Evolutionary conservation across 1,140 invertebrate genomes (phyloP).

Genomic region (Cotesia vestalis): DNA sequence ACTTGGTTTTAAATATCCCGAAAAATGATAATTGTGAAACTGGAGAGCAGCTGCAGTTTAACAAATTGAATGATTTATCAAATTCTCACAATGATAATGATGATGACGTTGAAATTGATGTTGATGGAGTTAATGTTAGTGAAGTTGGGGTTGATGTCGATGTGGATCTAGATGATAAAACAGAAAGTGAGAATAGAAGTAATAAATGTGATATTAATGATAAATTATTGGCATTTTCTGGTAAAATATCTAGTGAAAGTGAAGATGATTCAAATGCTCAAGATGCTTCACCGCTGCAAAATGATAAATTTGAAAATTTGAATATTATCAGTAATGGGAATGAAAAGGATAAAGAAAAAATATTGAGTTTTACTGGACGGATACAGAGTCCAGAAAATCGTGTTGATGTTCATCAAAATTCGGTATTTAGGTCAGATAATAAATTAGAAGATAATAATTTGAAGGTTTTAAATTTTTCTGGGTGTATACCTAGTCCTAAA

Average conservation of each 20-base stretch:
- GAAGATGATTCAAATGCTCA: constrained; percentile 36
- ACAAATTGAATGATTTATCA: background rate
- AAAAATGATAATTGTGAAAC: constrained; percentile 3
- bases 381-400: constrained; percentile 3
- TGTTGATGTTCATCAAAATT: background rate
- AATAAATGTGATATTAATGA: constrained; percentile 7
- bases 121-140: background rate
- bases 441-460: background rate
- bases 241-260: constrained; percentile 33
- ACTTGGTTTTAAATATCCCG: background rate
- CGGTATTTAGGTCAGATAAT: background rate
- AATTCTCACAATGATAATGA: too few species aligned
- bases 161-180: constrained; percentile 4
- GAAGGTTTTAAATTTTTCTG: constrained; percentile 30
- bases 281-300: constrained; percentile 29
- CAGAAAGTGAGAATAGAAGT: background rate
- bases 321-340: background rate
- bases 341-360: constrained; percentile 2
- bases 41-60: background rate
- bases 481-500: constrained; percentile 27
- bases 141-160: background rate
- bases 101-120: too few species aligned
- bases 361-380: constrained; percentile 19
- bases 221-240: constrained; percentile 30
- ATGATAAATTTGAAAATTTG: background rate